These are phyloP conservation scores for Drosophila sturtevanti DNA, from an alignment of 1,140 invertebrate species.

Conservation along the genomic window DNA sequence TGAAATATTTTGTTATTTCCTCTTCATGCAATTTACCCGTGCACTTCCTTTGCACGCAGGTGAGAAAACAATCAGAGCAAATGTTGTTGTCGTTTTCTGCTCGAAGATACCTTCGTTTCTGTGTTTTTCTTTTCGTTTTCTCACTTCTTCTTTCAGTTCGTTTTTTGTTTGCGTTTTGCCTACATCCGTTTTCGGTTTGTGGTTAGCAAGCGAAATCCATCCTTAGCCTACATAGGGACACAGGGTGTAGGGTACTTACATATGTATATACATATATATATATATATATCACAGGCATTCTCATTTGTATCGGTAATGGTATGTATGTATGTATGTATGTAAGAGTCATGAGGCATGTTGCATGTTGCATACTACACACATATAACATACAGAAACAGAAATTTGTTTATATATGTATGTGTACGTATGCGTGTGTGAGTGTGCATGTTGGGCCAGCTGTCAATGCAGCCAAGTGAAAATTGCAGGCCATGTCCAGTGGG, in stretches of 20 bases:
- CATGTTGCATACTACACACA: constrained; percentile 16
- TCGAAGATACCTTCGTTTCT: too few relatives aligned
- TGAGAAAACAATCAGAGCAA: constrained; percentile 14
- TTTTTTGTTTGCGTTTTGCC: constrained; percentile 33
- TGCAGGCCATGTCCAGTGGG: constrained; percentile 58
- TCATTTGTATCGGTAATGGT: too few relatives aligned
- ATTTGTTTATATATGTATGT: too few relatives aligned
- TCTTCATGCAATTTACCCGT: background rate
- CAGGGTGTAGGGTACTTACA: too few relatives aligned
- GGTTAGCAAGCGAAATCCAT: constrained; percentile 41
- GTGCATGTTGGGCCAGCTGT: constrained; percentile 61
- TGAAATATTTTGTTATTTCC: background rate
- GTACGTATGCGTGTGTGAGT: background rate
- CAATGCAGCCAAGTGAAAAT: constrained; percentile 73
- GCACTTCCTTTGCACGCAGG: constrained; percentile 17
- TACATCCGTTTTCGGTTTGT: constrained; percentile 65
- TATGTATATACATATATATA: too few relatives aligned
- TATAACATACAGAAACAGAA: too few relatives aligned
- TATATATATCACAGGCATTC: too few relatives aligned
- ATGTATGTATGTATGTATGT: too few relatives aligned
- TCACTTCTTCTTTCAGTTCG: constrained; percentile 11
- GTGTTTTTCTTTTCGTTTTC: background rate
- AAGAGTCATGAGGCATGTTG: constrained; percentile 3
- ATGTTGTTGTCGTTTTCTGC: constrained; percentile 11
- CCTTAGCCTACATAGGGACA: constrained; percentile 7